These are phyloP conservation scores for Actenoides hombroni DNA, from an alignment of 2,113 vertebrate species.

Conservation along the genomic window DNA sequence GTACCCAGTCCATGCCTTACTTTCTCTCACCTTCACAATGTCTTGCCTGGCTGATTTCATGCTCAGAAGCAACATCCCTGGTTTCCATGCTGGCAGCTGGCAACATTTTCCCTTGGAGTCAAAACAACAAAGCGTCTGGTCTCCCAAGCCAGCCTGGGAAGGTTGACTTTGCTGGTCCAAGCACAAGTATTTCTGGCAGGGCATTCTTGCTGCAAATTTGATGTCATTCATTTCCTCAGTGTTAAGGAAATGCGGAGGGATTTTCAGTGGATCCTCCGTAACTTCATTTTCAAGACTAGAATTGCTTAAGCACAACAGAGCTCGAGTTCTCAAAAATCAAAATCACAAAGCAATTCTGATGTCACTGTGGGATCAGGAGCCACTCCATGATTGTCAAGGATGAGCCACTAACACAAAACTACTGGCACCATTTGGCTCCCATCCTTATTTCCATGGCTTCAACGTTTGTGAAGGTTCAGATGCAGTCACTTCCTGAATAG, in stretches of 20 bases:
- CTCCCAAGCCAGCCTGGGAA: not conserved
- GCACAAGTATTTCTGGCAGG: slow-evolving; percentile 31
- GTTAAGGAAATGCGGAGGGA: not conserved
- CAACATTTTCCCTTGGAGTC: not conserved
- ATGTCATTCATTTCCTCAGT: not conserved
- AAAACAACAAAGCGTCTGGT: not conserved
- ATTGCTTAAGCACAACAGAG: not conserved
- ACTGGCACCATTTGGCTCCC: not conserved
- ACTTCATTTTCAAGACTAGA: not conserved
- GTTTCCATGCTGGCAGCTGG: not conserved
- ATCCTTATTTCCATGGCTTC: not conserved
- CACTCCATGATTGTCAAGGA: not conserved
- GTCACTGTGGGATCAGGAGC: not conserved
- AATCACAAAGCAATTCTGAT: not conserved
- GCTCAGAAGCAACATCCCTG: not conserved
- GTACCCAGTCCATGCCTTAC: rapidly evolving
- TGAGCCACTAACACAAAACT: not conserved
- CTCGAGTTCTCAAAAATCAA: not conserved
- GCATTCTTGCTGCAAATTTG: not conserved
- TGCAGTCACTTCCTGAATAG: not conserved
- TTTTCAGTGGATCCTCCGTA: slow-evolving; percentile 12
- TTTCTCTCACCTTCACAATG: not conserved
- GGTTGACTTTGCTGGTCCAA: slow-evolving; percentile 9
- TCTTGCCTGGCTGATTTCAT: not conserved
- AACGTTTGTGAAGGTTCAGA: not conserved